Conservation (phyloP, 1,140 invertebrate genomes). For the Eubasilissa regina region DNA sequence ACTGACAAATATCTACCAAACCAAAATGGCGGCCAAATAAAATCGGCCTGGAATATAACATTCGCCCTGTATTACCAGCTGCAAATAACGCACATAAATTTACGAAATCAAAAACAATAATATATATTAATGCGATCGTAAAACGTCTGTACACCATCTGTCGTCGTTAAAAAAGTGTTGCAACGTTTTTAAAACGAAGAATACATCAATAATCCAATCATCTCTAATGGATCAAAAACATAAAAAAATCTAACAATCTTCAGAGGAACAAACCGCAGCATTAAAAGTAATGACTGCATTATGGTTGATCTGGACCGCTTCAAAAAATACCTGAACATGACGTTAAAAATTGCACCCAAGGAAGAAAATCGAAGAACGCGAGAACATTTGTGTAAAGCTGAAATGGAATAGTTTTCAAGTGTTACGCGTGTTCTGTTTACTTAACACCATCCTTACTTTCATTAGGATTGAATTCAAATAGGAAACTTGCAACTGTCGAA, state of each 20-base stretch:
- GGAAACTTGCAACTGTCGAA: too few species aligned
- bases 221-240: not conserved
- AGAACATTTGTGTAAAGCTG: too few species aligned
- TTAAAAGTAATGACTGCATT: not conserved
- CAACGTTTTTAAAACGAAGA: not conserved
- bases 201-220: not conserved
- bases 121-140: not conserved
- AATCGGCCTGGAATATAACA: too few species aligned
- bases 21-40: too few species aligned
- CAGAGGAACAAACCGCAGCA: not conserved
- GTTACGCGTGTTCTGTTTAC: too few species aligned
- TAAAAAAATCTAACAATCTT: conserved; percentile 1
- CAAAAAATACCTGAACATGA: not conserved
- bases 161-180: not conserved
- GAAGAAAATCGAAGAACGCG: too few species aligned
- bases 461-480: too few species aligned
- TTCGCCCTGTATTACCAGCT: not conserved
- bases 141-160: not conserved
- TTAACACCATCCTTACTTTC: too few species aligned
- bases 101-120: not conserved
- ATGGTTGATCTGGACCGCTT: not conserved
- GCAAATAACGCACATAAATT: not conserved
- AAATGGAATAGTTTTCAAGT: too few species aligned
- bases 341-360: too few species aligned
- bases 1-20: too few species aligned